phyloP scores from a whole-genome alignment of 2,797 vertebrate genomes.

The Masticophis lateralis region DNA sequence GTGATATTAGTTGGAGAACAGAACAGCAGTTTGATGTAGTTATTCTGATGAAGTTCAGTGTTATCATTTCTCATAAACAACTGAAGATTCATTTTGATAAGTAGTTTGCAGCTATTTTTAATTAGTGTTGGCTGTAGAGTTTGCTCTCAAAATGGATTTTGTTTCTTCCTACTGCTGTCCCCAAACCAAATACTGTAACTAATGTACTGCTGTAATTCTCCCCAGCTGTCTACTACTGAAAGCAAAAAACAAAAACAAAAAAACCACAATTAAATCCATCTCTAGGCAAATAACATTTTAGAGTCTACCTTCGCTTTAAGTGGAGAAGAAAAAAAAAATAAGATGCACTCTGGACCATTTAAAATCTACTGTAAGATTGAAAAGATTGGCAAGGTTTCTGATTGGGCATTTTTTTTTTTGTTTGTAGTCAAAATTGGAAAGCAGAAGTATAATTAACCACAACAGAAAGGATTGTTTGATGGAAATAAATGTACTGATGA shows the following conservation, averaged over 20 bases:
- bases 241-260: constrained; percentile 41
- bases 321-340: constrained; percentile 34
- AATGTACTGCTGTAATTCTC: constrained; percentile 61
- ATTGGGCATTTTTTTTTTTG: constrained; percentile 31
- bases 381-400: constrained; percentile 49
- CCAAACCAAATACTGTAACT: constrained; percentile 65
- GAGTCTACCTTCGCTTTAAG: constrained; percentile 59
- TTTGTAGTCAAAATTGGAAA: constrained; percentile 34
- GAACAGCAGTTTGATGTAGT: constrained; percentile 29
- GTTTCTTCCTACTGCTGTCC: constrained; percentile 61
- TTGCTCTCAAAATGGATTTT: constrained; percentile 65
- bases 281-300: constrained; percentile 68
- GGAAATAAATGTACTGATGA: constrained; percentile 31
- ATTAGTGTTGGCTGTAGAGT: constrained; percentile 58
- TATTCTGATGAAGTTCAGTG: constrained; percentile 43
- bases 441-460: constrained; percentile 31
- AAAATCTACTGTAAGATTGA: constrained; percentile 58
- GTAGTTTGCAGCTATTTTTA: constrained; percentile 60
- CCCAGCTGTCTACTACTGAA: constrained; percentile 56
- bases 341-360: constrained; percentile 44
- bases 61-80: constrained; percentile 49
- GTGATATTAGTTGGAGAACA: constrained; percentile 15
- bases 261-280: constrained; percentile 51
- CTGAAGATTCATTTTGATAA: constrained; percentile 53
- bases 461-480: constrained; percentile 33